These are phyloP conservation scores for Athene noctua DNA, from an alignment of 2,113 vertebrate species.

Conservation along the genomic window DNA sequence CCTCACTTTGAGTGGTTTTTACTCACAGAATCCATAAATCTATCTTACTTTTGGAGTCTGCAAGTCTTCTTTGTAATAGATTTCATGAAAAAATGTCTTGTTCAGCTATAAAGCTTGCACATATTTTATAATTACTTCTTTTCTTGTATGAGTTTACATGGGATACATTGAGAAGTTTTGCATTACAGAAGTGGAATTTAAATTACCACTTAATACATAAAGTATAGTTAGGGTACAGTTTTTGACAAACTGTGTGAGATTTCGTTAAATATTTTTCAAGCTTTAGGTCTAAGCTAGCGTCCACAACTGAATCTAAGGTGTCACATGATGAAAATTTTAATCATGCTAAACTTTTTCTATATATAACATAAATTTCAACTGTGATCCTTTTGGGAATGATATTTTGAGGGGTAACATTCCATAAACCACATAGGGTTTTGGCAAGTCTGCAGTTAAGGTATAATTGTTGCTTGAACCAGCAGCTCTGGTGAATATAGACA, in stretches of 20 bases:
- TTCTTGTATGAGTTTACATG: background rate
- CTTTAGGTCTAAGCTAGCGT: background rate
- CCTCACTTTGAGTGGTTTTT: background rate
- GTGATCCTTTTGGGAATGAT: background rate
- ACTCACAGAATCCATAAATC: background rate
- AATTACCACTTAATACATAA: background rate
- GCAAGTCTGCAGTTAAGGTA: background rate
- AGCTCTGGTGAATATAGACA: background rate
- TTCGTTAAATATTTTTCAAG: background rate
- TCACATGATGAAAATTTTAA: background rate
- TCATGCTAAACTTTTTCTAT: background rate
- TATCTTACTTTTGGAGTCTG: background rate
- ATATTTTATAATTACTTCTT: background rate
- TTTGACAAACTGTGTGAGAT: background rate
- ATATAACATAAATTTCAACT: background rate
- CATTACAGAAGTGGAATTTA: background rate
- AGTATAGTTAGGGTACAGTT: background rate
- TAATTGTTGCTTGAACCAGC: background rate
- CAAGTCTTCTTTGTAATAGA: background rate
- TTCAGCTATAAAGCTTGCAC: background rate
- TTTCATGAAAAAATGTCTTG: background rate
- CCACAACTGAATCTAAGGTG: background rate
- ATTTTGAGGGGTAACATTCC: background rate
- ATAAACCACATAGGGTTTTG: background rate
- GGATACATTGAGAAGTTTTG: background rate